Conservation (phyloP, 2,888 invertebrate species). For the Harpalus rufipes region DNA sequence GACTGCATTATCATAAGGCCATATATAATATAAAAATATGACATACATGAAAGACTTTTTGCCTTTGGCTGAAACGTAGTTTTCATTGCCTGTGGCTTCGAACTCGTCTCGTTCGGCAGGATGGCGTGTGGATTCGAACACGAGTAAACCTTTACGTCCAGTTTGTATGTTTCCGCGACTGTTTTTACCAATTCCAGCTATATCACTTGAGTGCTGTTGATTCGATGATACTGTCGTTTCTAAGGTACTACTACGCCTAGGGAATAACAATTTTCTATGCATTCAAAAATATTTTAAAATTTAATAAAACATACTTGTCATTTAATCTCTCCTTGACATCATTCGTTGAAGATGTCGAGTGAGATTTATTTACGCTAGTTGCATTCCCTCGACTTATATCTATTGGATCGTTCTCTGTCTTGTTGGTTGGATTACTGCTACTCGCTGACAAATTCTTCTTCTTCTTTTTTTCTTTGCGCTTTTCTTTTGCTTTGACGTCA, state of each 20-base stretch:
- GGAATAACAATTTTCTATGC: not conserved
- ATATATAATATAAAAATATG: not conserved
- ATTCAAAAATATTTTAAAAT: too few relatives aligned
- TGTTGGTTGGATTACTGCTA: slow-evolving; percentile 59
- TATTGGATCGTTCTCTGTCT: slow-evolving; percentile 62
- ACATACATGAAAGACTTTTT: slow-evolving; percentile 72
- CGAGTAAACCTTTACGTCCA: slow-evolving; percentile 75
- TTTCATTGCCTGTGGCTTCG: slow-evolving; percentile 85
- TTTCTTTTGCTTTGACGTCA: slow-evolving; percentile 87
- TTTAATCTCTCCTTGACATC: slow-evolving; percentile 63
- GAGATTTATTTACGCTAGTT: slow-evolving; percentile 52
- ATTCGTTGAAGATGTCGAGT: slow-evolving; percentile 49
- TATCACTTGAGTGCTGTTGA: slow-evolving; percentile 53
- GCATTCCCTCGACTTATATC: slow-evolving; percentile 65
- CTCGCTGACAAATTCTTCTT: slow-evolving; percentile 76
- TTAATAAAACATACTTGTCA: slow-evolving; percentile 45
- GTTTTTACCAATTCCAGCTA: slow-evolving; percentile 10
- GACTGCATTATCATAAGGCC: not conserved
- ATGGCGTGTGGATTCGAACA: slow-evolving; percentile 86
- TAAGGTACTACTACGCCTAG: slow-evolving; percentile 39
- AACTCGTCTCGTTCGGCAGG: slow-evolving; percentile 87
- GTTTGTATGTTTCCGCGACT: slow-evolving; percentile 42
- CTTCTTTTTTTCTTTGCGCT: slow-evolving; percentile 84
- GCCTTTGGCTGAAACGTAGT: slow-evolving; percentile 78
- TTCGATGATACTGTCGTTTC: slow-evolving; percentile 28